Percentiles rank a stretch among this genome's conserved stretches.
These are phyloP conservation scores for Apodemia hepburni DNA, from an alignment of 2,888 invertebrate species.

Conservation along the genomic window DNA sequence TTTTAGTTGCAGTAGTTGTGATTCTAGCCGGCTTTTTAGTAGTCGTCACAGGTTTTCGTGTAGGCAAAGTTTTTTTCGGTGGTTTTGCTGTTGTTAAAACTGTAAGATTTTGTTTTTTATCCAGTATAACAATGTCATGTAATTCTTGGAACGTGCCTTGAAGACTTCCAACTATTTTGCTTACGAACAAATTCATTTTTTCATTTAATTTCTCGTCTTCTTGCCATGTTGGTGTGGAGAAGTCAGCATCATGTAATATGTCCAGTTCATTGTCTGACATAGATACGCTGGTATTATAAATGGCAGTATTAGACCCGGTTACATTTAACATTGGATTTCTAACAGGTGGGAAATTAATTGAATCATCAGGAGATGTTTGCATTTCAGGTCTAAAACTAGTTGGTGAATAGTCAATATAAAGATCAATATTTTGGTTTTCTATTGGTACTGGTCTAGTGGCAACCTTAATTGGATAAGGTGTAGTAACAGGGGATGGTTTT, in stretches of 20 bases:
- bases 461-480: constrained; percentile 53
- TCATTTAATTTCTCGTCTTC: constrained; percentile 88
- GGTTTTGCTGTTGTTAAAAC: constrained; percentile 62
- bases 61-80: constrained; percentile 46
- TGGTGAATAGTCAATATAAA: constrained; percentile 50
- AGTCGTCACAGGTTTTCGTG: constrained; percentile 60
- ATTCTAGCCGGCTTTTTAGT: constrained; percentile 62
- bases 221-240: constrained; percentile 87
- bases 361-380: constrained; percentile 84
- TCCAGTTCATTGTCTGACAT: constrained; percentile 77
- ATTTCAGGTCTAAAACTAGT: constrained; percentile 74
- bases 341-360: constrained; percentile 91
- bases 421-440: constrained; percentile 49
- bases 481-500: constrained; percentile 78
- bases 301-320: constrained; percentile 75
- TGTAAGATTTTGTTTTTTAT: constrained; percentile 65
- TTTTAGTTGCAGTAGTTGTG: constrained; percentile 55
- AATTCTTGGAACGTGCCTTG: constrained; percentile 91
- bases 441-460: constrained; percentile 43
- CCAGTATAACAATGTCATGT: constrained; percentile 85
- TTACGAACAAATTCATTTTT: constrained; percentile 90
- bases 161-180: constrained; percentile 90
- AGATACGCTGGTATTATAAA: constrained; percentile 72
- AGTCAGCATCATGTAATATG: constrained; percentile 77
- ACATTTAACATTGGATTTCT: constrained; percentile 90